Evolutionary conservation across 2,113 vertebrate genomes (phyloP), one percentile per base, ranked within the genome.

Genomic region (Motacilla tschutschensis): DNA sequence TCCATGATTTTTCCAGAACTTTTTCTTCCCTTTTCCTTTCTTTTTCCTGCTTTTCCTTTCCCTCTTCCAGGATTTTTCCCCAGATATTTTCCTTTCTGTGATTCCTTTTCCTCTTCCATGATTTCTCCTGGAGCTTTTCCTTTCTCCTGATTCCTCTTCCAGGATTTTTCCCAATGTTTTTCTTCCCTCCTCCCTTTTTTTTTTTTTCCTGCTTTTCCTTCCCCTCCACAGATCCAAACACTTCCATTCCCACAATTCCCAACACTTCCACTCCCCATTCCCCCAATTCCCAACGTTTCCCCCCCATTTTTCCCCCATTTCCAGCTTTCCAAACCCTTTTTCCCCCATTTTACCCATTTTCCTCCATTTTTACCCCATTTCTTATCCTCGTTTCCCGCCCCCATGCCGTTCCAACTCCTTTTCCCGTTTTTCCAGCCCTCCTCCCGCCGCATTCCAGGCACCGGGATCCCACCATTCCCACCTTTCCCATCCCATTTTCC

Each of bases 401-500:
- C 33, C 6, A 33, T 31, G 8, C 17, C 19, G 2, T 22, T 43
- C 14, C 47, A 11, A 65, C 17, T 1, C 11, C 11, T 13, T 12
- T 31, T 48, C 63, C 64, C 20, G 93, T 29, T 92, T 94, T 85
- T 33, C 57, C 94, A 97, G 97, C 94, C 92, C 79, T 94, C 98
- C 31, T 44, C 43, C 43, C 20, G 18, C 43, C 43, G 9, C 43
- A 96, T 81, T 33, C 98, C 98, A 1, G 98, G 98, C 94, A 98
- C 98, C 6, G 98, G 99, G 85, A 98, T 99, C 80, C 99, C 99
- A 10, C 40, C 46, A 47, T 47, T 47, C 40, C 40, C 16, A 41
- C 7, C 17, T 15, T 25, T 8, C 48, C 31, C 19, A 10, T 11
- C 48, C 46, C 46, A 22, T 46, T 46, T 11, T 6, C 21, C 21